Percentiles rank a stretch among this genome's conserved stretches.
phyloP scores from a whole-genome alignment of 2,797 vertebrate genomes.

The Parauchenoglanis ngamensis region DNA sequence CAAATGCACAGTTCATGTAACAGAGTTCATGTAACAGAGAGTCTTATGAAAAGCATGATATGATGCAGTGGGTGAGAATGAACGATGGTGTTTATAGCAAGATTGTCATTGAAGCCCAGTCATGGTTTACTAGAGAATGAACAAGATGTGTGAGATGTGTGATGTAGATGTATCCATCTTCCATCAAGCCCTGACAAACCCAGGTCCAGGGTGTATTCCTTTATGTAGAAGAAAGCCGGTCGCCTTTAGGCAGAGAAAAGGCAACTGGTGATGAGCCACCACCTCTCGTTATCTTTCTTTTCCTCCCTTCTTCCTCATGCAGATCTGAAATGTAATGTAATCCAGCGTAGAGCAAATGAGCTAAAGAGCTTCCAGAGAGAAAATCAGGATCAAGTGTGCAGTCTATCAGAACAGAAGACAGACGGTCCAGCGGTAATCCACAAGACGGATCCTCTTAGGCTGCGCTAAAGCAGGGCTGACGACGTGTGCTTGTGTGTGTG shows the following conservation, averaged over 20 bases:
- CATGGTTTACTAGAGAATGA: constrained; percentile 15
- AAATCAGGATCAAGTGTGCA: constrained; percentile 22
- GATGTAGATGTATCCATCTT: not conserved
- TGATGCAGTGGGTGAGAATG: not conserved
- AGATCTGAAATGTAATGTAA: constrained; percentile 50
- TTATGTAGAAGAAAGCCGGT: constrained; percentile 8
- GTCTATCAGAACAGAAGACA: constrained; percentile 26
- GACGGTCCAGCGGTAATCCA: constrained; percentile 43
- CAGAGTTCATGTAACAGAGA: not conserved
- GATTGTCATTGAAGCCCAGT: not conserved
- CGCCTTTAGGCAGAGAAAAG: constrained; percentile 23
- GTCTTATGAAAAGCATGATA: constrained; percentile 25
- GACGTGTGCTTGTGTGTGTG: constrained; percentile 13
- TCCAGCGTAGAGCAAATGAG: constrained; percentile 42
- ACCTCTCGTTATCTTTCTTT: constrained; percentile 34
- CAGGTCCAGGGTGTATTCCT: constrained; percentile 27
- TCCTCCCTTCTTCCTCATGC: constrained; percentile 19
- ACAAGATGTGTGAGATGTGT: not conserved
- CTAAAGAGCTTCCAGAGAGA: constrained; percentile 34
- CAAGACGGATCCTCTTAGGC: constrained; percentile 38
- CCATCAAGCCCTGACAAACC: constrained; percentile 24
- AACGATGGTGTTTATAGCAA: constrained; percentile 7
- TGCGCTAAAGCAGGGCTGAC: constrained; percentile 39
- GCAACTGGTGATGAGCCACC: constrained; percentile 38
- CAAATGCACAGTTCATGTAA: not conserved